Evolutionary conservation across 2,113 vertebrate genomes (phyloP), one percentile per base, ranked within the genome.

Genomic region (Gymnarchus niloticus): DNA sequence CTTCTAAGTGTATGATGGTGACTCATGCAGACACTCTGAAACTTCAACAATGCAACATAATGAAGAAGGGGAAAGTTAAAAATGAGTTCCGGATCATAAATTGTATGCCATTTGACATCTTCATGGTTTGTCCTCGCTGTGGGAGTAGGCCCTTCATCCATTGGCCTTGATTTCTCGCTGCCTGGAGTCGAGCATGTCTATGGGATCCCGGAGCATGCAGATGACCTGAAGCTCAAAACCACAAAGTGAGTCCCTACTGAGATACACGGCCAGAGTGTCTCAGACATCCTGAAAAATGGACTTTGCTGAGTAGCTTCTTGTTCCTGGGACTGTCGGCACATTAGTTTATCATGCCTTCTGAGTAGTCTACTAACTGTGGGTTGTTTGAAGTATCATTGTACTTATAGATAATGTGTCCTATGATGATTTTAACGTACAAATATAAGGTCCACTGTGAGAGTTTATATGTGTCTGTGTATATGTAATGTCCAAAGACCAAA

Each of bases 161-260:
- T 98, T 83, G 96, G 97, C 86, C 93, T 98, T 89, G 97, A 98
- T 87, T 98, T 98, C 87, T 98, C 97, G 0, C 88, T 98, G 81
- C 97, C 97, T 0, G 96, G 96, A 2, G 95, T 98, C 46, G 97
- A 98, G 77, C 94, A 98, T 1, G 95, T 98, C 0, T 98, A 98
- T 2, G 97, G 97, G n/a, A 97, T 98, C 86, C 97, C 97, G 0
- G 97, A 98, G 89, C 97, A 98, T 0, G 97, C 96, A 0, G 97
- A 98, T 12, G 93, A 44, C 52, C 93, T 98, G 59, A 92, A 94
- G 78, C 95, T 98, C 2, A 96, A 96, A 90, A 96, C 94, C 85
- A 98, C 97, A 4, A 95, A 97, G 97, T 98, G 90, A 95, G 97
- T 92, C 25, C 37, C 23, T 48, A 46, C 57, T 76, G 21, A 49